Base-by-base conservation (phyloP, 1,140 invertebrate genomes). In the Hylaeus volcanicus region DNA sequence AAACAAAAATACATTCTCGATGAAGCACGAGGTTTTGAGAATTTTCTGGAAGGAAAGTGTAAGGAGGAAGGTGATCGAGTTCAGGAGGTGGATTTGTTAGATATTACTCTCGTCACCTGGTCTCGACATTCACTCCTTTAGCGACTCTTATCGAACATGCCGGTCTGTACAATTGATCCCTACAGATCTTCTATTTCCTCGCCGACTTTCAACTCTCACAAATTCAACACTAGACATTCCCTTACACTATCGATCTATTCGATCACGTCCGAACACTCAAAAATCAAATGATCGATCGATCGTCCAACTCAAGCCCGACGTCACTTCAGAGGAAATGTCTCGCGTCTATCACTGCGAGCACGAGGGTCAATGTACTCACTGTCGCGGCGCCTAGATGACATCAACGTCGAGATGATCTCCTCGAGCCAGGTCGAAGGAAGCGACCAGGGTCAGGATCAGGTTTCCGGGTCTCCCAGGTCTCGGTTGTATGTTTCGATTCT, bases 331-430 rank as follows among this genome's bases (percentile, higher is more conserved):
- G 12, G 12, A 1, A 55, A 55, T 14, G 11, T 61, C 60, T 15
- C 41, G 37, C 12, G 51, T 51, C 3, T 45, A 3, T 51, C 6
- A 9, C 51, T 5, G 43, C 43, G 43, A 45, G 43, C 39, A 26
- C 71, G 39, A 15, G 53, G 41, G 15, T 39, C 26, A 6, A n/a
- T 14, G 1, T 81, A 82, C 79, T 86, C 72, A 81, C 84, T 78
- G 66, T 74, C 60, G 37, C 60, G 55, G 11, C 68, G 39, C 43
- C 53, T 84, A 55, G 41, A 43, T 81, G 84, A 78, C 84, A 82
- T 82, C 41, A 84, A 81, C 77, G 64, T 64, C 9, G 26, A 15
- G n/a, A 15, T 9, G 39, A 12, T 41, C 8, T 8, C 3, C n/a
- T 45, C 55, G 0, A 43, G 12, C n/a, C 66, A 45, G 8, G 51